These are phyloP conservation scores for Tyrannus savana DNA, from an alignment of 2,113 vertebrate species.

Conservation along the genomic window DNA sequence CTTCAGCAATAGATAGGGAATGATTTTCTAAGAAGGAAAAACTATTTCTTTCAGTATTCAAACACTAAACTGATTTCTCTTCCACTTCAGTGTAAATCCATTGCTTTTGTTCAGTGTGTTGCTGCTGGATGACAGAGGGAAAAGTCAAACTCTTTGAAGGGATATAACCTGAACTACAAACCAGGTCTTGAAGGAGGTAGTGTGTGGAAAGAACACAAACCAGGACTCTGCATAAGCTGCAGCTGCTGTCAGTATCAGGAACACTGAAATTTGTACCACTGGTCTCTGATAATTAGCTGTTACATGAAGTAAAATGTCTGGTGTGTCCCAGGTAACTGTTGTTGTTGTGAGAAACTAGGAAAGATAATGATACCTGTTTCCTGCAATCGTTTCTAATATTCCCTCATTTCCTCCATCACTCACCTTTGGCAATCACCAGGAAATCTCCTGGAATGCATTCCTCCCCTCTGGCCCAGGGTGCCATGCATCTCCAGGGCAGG, in stretches of 20 bases:
- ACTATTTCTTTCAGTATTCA: slow-evolving; percentile 2
- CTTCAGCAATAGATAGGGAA: background rate
- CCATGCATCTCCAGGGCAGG: fast-evolving
- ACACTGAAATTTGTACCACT: slow-evolving; percentile 30
- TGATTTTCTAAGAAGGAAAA: slow-evolving; percentile 10
- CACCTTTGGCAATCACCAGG: slow-evolving; percentile 42
- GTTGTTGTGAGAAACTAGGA: slow-evolving; percentile 36
- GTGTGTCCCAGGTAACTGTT: slow-evolving; percentile 49
- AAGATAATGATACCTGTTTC: slow-evolving; percentile 62
- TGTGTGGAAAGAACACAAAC: slow-evolving; percentile 39
- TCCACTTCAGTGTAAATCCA: background rate
- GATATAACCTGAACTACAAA: slow-evolving; percentile 43
- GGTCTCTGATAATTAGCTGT: slow-evolving; percentile 63
- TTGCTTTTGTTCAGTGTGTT: background rate
- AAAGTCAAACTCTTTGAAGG: slow-evolving; percentile 58
- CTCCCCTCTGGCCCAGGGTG: background rate
- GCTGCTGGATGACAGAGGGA: background rate
- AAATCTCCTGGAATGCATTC: slow-evolving; percentile 9
- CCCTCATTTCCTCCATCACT: slow-evolving; percentile 48
- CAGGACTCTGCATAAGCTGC: background rate
- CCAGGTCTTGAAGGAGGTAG: slow-evolving; percentile 6
- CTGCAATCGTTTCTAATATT: slow-evolving; percentile 44
- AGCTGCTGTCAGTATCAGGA: slow-evolving; percentile 17
- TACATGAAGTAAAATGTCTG: slow-evolving; percentile 38
- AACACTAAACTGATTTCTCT: slow-evolving; percentile 7